Conservation (phyloP, 1,140 invertebrate genomes). For the Drosophila sp. region DNA sequence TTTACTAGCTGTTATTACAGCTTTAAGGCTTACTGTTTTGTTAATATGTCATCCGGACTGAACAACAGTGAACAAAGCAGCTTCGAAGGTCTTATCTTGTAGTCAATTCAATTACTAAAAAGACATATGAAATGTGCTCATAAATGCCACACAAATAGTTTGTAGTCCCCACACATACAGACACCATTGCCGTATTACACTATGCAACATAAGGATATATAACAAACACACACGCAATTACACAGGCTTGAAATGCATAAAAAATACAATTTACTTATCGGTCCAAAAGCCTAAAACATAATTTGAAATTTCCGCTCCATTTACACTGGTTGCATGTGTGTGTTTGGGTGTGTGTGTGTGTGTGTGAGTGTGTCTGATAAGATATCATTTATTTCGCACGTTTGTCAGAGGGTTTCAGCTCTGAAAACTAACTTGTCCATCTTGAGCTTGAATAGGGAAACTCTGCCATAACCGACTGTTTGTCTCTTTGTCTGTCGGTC, state of each 20-base stretch:
- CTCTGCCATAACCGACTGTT: slow-evolving; percentile 56
- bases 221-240: slow-evolving; percentile 26
- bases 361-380: slow-evolving; percentile 37
- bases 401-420: slow-evolving; percentile 47
- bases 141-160: slow-evolving; percentile 36
- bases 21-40: no score
- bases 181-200: neutral
- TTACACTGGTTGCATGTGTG: slow-evolving; percentile 25
- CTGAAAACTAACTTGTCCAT: slow-evolving; percentile 51
- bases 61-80: neutral
- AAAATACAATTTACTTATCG: slow-evolving; percentile 61
- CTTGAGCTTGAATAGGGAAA: slow-evolving; percentile 10
- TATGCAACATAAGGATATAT: slow-evolving; percentile 2
- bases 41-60: neutral
- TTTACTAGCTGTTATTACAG: no score
- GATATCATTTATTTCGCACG: slow-evolving; percentile 68
- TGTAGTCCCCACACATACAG: neutral
- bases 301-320: slow-evolving; percentile 71
- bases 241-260: slow-evolving; percentile 30
- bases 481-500: slow-evolving; percentile 27
- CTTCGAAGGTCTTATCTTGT: neutral
- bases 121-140: slow-evolving; percentile 13
- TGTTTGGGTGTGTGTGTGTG: slow-evolving; percentile 12
- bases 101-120: slow-evolving; percentile 5
- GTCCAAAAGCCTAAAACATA: slow-evolving; percentile 63